Percentiles rank a stretch among this genome's conserved stretches.
Conservation (phyloP, 1,140 invertebrate genomes). For the Drosophila carrolli region DNA sequence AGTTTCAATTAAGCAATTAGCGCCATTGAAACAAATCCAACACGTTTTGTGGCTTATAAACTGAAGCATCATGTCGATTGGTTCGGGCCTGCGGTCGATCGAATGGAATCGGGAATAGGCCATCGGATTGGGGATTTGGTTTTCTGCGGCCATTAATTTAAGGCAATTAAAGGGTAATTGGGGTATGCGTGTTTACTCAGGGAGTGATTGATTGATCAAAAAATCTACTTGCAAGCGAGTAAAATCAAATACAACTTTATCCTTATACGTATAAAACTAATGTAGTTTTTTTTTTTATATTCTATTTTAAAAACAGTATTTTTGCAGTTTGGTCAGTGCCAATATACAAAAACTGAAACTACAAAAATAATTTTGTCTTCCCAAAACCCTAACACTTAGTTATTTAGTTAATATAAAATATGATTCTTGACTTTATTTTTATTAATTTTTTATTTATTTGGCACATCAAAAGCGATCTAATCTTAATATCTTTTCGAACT, state of each 20-base stretch:
- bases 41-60: constrained; percentile 82
- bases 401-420: no score
- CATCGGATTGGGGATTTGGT: constrained; percentile 13
- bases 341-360: no score
- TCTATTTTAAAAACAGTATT: no score
- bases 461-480: no score
- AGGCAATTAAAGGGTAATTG: constrained; percentile 46
- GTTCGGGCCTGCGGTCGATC: constrained; percentile 52
- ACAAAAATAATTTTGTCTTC: no score
- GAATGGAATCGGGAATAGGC: constrained; percentile 8
- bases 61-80: constrained; percentile 76
- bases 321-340: no score
- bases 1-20: constrained; percentile 83
- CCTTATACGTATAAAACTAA: neutral
- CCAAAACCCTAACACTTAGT: no score
- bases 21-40: constrained; percentile 82
- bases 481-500: neutral
- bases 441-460: no score
- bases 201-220: constrained; percentile 8
- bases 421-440: no score
- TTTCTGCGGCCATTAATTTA: constrained; percentile 52
- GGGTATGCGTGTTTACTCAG: constrained; percentile 31
- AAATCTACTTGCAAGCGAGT: neutral
- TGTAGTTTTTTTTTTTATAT: no score
- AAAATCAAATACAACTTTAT: neutral